Base-by-base conservation (phyloP, 2,797 vertebrate species). In the Manis pentadactyla region DNA sequence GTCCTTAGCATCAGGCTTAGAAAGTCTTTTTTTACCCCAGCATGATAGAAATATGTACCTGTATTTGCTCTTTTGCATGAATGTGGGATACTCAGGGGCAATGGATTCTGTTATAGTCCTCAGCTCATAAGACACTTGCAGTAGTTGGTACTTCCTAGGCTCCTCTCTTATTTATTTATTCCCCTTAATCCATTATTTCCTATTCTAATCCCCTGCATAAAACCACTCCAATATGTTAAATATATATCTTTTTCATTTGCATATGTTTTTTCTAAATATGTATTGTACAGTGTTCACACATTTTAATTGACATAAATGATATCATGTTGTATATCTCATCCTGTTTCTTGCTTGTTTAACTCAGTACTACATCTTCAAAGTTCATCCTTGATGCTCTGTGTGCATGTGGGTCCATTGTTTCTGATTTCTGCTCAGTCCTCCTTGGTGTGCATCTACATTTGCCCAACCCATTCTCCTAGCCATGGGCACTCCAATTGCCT, bases 221-320 rank as follows among this genome's bases (percentile, higher is more conserved):
- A 84, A 57, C 39, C 53, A 37, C 29, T 89, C 12, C 18, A 57
- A 63, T 63, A n/a, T 57, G 46, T 9, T 96, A 53, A 78, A 68
- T 75, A 77, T 63, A 57, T 55, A 51, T 61, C 42, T 51, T 75
- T 69, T 79, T 82, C 23, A 46, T 79, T 87, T 68, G 15, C 64
- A 57, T 46, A 55, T 68, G 11, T 39, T 94, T 84, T 93, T 74
- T 42, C 57, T 86, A 84, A 88, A 66, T 89, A 86, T 27, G 57
- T 78, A 78, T 42, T 89, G 14, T 64, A 69, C 66, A 31, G 37
- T n/a, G 49, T 34, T 68, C 74, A 92, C 29, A 39, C 13, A 37
- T 51, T 74, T 79, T 51, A 64, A 29, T 37, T 23, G 37, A 61
- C 46, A 23, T 14, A 84, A 61, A 63, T 13, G 42, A 34, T 39